Evolutionary conservation across 2,113 vertebrate genomes (phyloP), one percentile per base, ranked within the genome.

Genomic region (Candoia aspera): DNA sequence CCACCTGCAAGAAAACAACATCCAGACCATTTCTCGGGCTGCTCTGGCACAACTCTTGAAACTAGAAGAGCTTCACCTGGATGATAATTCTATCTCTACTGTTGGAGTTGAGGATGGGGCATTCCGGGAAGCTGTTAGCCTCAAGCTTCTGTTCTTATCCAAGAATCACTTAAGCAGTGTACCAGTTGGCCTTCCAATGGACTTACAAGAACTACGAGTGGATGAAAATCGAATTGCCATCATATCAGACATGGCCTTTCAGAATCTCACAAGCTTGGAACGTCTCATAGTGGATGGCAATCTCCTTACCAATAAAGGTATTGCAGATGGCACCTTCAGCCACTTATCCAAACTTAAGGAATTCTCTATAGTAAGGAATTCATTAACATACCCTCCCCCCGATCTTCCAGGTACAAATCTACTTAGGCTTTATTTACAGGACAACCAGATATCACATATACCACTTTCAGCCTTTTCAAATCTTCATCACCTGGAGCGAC

Each of bases 1-100:
- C 91, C 99, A 99, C 94, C 96, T 99, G 91, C 99, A 99, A 97
- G 99, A 99, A 97, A 99, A 99, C 97, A 99, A 99, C 95, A 99
- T 99, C 94, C 99, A 99, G 96, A 99, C 99, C 8, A 99, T 99
- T 95, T 99, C 99, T n/a, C 98, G 97, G 90, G 98, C 98, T 6
- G 99, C 99, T 10, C 98, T 99, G 12, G 98, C 99, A 84, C 99
- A 99, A 97, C 97, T 99, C 87, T 95, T 98, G 94, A 98, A 97
- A 92, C 97, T 99, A 2, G 99, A 99, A 96, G 99, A 99, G 96
- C 97, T 99, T 29, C 99, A 99, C 89, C 97, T 99, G 87, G 99
- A 99, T 60, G 99, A 99, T 95, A 99, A 99, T 95, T 99, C 99
- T 58, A 99, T 99, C 93, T 99, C 99, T 91, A 99, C 99, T 0